phyloP scores from a whole-genome alignment of 1,140 invertebrate species.

The Radopholus similis region DNA sequence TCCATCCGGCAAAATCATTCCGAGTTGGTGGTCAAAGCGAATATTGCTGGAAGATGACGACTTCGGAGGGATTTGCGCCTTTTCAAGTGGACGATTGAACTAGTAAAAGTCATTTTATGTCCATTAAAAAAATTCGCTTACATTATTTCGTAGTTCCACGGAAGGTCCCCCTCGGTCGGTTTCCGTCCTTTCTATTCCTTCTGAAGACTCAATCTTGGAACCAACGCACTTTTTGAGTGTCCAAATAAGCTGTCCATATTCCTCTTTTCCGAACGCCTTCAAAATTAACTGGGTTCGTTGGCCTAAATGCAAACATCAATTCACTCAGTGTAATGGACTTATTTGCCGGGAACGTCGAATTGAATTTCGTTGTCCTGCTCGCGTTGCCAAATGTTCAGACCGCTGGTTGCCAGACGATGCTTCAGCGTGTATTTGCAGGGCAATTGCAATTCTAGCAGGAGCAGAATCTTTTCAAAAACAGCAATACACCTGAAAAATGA shows the following conservation, averaged over 20 bases:
- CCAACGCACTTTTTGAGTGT: slow-evolving; percentile 11
- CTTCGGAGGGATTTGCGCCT: too few species aligned
- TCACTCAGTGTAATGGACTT: too few species aligned
- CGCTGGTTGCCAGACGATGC: slow-evolving; percentile 15
- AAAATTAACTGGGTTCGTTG: not conserved
- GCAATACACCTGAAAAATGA: slow-evolving; percentile 43
- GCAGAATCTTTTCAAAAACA: slow-evolving; percentile 28
- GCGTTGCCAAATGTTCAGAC: not conserved
- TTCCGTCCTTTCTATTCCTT: slow-evolving; percentile 2
- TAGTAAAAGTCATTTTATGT: not conserved
- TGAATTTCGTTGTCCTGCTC: not conserved
- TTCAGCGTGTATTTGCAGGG: slow-evolving; percentile 16
- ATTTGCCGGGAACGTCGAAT: too few species aligned
- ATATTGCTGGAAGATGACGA: slow-evolving; percentile 11
- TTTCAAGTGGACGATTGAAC: too few species aligned
- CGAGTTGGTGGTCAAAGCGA: slow-evolving; percentile 46
- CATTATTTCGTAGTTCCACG: not conserved
- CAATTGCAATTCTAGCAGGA: slow-evolving; percentile 29
- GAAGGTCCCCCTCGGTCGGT: not conserved
- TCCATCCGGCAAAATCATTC: slow-evolving; percentile 53
- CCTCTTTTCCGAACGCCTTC: slow-evolving; percentile 14
- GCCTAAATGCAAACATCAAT: not conserved
- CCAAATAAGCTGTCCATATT: slow-evolving; percentile 27
- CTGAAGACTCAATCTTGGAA: slow-evolving; percentile 8
- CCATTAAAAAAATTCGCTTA: not conserved